phyloP scores from a whole-genome alignment of 1,140 invertebrate species.

The Drosophila willistoni region DNA sequence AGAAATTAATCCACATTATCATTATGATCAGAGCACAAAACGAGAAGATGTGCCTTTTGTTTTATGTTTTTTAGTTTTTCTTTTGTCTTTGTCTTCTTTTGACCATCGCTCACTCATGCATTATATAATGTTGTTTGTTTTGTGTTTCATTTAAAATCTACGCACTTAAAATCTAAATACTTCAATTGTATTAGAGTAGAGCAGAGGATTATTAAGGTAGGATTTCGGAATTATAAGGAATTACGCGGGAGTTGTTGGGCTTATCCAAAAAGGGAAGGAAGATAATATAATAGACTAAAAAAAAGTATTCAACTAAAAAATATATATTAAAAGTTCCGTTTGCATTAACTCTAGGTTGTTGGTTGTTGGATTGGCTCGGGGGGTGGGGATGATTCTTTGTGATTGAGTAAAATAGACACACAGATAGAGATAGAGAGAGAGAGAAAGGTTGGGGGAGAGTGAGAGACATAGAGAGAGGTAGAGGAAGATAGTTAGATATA shows the following conservation, averaged over 20 bases:
- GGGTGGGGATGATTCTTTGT: slow-evolving; percentile 11
- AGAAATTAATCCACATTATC: slow-evolving; percentile 3
- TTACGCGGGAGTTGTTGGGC: background rate
- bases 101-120: slow-evolving; percentile 9
- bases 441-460: too few relatives aligned
- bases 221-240: background rate
- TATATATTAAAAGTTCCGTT: background rate
- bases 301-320: background rate
- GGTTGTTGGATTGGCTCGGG: slow-evolving; percentile 5
- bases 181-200: slow-evolving; percentile 22
- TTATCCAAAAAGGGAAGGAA: background rate
- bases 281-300: background rate
- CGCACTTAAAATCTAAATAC: slow-evolving; percentile 51
- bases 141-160: slow-evolving; percentile 42
- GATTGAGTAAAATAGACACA: background rate
- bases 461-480: background rate
- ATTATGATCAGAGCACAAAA: background rate
- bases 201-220: background rate
- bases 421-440: background rate
- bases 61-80: too few relatives aligned
- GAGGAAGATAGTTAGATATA: too few relatives aligned
- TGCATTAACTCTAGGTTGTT: slow-evolving; percentile 23
- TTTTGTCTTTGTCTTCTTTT: background rate
- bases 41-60: background rate
- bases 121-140: slow-evolving; percentile 29